Evolutionary conservation across 2,797 vertebrate genomes (phyloP), one percentile per base, ranked within the genome.

Genomic region (Acridotheres tristis): DNA sequence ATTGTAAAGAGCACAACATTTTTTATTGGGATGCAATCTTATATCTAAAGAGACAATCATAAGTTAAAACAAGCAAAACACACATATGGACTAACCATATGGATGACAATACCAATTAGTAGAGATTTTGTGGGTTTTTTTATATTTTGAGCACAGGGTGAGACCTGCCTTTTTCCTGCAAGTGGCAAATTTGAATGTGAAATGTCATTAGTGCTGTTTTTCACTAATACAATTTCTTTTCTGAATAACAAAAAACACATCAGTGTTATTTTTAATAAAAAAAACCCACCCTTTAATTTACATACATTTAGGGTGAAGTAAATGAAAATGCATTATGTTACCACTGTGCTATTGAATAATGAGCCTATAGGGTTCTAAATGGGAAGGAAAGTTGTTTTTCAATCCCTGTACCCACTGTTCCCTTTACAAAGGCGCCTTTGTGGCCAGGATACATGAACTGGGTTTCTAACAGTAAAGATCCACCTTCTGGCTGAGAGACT

Each of bases 181-280:
- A 96, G 96, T 96, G 96, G 88, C 91, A 93, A 85, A 94, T 95
- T 96, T 97, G 97, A 97, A 96, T 97, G 97, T 89, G 94, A 97
- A 97, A 97, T 97, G 96, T 96, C 95, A 92, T 97, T 97, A 97
- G 87, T 83, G 93, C 96, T 96, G 90, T 96, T 88, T 93, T 97
- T 96, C 96, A 95, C 95, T 92, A 96, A 97, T 88, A 94, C 94
- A 76, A 95, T 94, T 96, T 92, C 97, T 97, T 96, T 97, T 97
- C 96, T 96, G 96, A 97, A 87, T 96, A 97, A 98, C 97, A 97
- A 97, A 98, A 98, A 98, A 96, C 97, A 97, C 97, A 98, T 97
- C 97, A 92, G 97, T 96, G 97, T 97, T 98, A 97, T 97, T 98
- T 98, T 98, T 97, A 98, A 97, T 98, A n/a, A n/a, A 97, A 97